Evolutionary conservation across 2,113 vertebrate species (phyloP).

Genomic region (Rhynchopsitta pachyrhyncha): DNA sequence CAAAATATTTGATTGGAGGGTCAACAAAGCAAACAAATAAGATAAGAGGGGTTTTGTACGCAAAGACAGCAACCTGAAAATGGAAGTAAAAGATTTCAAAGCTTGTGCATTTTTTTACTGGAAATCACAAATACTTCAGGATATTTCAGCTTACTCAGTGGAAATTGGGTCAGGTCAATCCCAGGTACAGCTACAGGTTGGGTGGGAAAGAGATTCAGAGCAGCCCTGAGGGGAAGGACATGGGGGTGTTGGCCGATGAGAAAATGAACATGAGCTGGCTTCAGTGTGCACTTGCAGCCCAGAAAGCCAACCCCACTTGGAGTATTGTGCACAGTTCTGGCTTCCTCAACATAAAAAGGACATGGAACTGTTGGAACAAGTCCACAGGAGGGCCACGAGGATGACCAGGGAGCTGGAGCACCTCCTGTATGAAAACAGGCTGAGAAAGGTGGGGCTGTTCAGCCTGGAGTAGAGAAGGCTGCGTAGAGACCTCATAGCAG

Average conservation of each 20-base stretch:
- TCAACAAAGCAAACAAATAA: background rate
- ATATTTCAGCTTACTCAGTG: background rate
- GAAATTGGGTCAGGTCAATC: background rate
- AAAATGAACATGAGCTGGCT: too few relatives aligned
- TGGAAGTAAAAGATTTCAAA: background rate
- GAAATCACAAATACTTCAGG: background rate
- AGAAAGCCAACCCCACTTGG: too few relatives aligned
- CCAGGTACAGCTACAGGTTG: background rate
- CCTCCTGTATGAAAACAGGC: too few relatives aligned
- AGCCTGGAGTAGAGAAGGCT: too few relatives aligned
- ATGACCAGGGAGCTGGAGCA: too few relatives aligned
- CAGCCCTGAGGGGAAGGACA: background rate
- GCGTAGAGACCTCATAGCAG: too few relatives aligned
- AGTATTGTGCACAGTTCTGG: too few relatives aligned
- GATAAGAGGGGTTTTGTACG: rapidly evolving
- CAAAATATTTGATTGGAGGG: background rate
- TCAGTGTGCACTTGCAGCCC: too few relatives aligned
- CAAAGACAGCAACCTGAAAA: background rate
- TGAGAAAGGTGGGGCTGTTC: too few relatives aligned
- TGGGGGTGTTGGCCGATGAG: background rate
- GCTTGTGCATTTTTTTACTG: background rate
- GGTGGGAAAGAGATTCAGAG: background rate
- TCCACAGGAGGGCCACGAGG: too few relatives aligned
- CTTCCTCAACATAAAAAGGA: too few relatives aligned
- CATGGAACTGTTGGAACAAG: too few relatives aligned